phyloP scores from a whole-genome alignment of 2,888 invertebrate genomes.

The Nezara viridula region DNA sequence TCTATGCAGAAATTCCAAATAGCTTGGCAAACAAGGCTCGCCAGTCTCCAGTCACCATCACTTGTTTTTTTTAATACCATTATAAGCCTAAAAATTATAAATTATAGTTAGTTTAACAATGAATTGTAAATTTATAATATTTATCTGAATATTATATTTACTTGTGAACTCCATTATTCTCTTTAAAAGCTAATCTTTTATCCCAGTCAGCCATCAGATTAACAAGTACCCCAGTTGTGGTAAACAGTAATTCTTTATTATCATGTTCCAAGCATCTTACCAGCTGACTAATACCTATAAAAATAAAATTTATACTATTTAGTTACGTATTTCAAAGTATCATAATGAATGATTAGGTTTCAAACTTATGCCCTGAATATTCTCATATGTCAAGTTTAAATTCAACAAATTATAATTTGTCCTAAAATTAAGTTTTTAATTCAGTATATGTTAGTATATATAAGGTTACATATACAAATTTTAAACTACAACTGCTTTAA shows the following conservation, averaged over 20 bases:
- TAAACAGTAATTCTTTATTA: slow-evolving; percentile 77
- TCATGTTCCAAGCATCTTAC: slow-evolving; percentile 75
- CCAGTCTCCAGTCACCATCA: slow-evolving; percentile 78
- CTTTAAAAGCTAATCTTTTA: slow-evolving; percentile 72
- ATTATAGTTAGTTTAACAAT: background rate
- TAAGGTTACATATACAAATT: too few species aligned
- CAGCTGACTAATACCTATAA: slow-evolving; percentile 72
- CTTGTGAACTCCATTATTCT: slow-evolving; percentile 72
- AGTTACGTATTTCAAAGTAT: background rate
- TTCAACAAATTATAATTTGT: too few species aligned
- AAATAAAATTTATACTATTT: background rate
- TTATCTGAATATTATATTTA: slow-evolving; percentile 65
- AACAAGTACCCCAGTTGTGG: slow-evolving; percentile 86
- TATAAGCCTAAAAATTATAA: slow-evolving; percentile 69
- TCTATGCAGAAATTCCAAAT: slow-evolving; percentile 77
- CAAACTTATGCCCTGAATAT: too few species aligned
- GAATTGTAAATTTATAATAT: background rate
- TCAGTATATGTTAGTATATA: too few species aligned
- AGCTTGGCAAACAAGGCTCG: slow-evolving; percentile 81
- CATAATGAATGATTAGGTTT: too few species aligned
- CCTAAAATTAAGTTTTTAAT: too few species aligned
- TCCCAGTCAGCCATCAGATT: slow-evolving; percentile 79
- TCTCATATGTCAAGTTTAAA: too few species aligned
- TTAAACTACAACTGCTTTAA: too few species aligned
- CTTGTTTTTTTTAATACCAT: slow-evolving; percentile 74